Conservation (phyloP, 1,140 invertebrate genomes). For the Scylla paramamosain region DNA sequence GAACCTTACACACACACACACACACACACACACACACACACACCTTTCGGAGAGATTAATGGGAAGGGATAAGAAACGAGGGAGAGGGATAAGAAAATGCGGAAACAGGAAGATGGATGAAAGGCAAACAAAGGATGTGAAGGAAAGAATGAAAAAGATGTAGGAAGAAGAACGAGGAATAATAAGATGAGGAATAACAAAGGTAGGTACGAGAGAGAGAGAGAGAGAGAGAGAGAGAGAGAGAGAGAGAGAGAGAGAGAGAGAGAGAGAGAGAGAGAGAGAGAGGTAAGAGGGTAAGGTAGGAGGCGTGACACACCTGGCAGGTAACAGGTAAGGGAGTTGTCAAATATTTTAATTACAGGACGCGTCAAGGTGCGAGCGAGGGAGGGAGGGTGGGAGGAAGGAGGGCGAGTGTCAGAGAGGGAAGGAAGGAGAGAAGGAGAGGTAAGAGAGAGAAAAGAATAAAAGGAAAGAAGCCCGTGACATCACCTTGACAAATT, state of each 20-base stretch:
- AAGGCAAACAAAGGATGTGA: background rate
- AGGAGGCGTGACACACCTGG: background rate
- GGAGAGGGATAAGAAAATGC: background rate
- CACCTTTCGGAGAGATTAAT: too few species aligned
- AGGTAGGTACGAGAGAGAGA: background rate
- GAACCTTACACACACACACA: too few species aligned
- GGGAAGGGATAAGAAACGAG: background rate
- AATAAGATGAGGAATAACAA: background rate
- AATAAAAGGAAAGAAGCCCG: background rate
- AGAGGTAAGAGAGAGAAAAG: background rate
- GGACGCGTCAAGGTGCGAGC: background rate
- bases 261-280: slow-evolving; percentile 7
- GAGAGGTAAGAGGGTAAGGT: background rate
- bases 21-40: too few species aligned
- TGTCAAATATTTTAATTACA: slow-evolving; percentile 17
- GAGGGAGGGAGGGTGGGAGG: background rate
- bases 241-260: slow-evolving; percentile 2
- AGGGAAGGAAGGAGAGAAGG: background rate
- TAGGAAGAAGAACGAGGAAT: background rate
- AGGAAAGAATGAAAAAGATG: background rate
- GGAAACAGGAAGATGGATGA: background rate
- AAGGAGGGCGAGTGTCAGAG: background rate
- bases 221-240: slow-evolving; percentile 1
- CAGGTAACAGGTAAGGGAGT: background rate
- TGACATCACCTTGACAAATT: background rate